Evolutionary conservation across 2,888 invertebrate species (phyloP), one percentile per base, ranked within the genome.

Genomic region (Athrips mouffetella): DNA sequence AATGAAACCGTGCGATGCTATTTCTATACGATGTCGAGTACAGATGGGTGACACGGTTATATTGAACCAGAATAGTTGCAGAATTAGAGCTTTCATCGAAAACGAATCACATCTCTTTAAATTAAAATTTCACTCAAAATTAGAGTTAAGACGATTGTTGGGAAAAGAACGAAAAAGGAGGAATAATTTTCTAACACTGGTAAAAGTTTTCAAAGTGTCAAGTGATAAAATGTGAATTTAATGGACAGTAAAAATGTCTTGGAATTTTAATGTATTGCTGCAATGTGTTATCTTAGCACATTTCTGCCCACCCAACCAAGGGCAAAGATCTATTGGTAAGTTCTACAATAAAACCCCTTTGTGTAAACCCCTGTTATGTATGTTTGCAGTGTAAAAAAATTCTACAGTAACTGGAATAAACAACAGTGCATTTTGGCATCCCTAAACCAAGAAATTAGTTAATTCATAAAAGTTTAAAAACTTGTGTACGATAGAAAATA

Each of bases 261-360:
- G 25, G 47, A 53, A 45, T 42, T 52, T 51, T 21, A 42, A 48
- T 52, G 29, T 54, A 15, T 48, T 48, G 45, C 30, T 59, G 8
- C 37, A 47, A 47, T 60, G 48, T 11, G 45, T 58, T n/a, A 25
- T 57, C 20, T 45, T 49, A 48, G 45, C 57, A 35, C 52, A 56
- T 51, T 62, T 50, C 55, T 56, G 62, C 35, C 44, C 56, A 30
- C 51, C 48, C 30, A 57, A 61, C 27, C 25, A 46, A 44, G 70
- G 70, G 47, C 65, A 74, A 30, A 66, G 54, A 57, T 57, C 54
- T 44, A 57, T 73, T 31, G 73, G 73, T 73, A 59, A 50, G 68
- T 60, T 37, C 21, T 18, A 18, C 11, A 23, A 20, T 7, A 13
- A 30, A 11, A 13, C 3, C 2, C 23, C 11, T 31, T 16, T 21